Conservation (phyloP, 2,888 invertebrate species). For the Malacosoma neustria region DNA sequence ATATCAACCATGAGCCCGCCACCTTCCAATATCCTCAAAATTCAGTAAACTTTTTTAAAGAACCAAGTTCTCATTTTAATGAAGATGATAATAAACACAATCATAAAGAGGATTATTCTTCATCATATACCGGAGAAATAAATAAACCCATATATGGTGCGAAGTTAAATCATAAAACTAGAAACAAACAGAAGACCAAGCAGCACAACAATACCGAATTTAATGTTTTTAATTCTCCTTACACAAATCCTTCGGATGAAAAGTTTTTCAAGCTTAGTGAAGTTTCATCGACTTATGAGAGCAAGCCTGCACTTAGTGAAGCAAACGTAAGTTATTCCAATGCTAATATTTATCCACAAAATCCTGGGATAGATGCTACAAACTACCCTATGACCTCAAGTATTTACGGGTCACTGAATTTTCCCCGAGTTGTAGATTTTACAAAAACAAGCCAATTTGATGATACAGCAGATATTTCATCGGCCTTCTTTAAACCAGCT, state of each 20-base stretch:
- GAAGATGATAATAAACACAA: conserved; percentile 28
- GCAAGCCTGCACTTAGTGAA: conserved; percentile 30
- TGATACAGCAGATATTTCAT: background rate
- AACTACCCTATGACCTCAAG: conserved; percentile 22
- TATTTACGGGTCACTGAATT: conserved; percentile 23
- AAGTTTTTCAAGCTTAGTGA: conserved; percentile 29
- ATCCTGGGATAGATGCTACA: conserved; percentile 24
- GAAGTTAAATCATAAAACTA: conserved; percentile 35
- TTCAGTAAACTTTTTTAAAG: conserved; percentile 34
- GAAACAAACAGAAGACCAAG: conserved; percentile 30
- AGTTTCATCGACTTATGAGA: conserved; percentile 24
- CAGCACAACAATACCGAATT: conserved; percentile 37
- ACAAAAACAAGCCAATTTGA: conserved; percentile 38
- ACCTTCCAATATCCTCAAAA: conserved; percentile 39
- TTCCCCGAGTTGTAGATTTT: conserved; percentile 55
- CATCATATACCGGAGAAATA: conserved; percentile 24
- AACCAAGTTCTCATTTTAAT: conserved; percentile 30
- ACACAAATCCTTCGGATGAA: conserved; percentile 26
- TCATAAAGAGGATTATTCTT: conserved; percentile 24
- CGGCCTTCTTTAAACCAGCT: background rate
- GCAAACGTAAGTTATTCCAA: conserved; percentile 27
- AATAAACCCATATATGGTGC: conserved; percentile 51
- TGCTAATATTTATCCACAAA: conserved; percentile 23
- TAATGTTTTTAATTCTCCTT: conserved; percentile 28
- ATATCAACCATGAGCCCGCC: conserved; percentile 31